Base-by-base conservation (phyloP, 2,113 vertebrate species). In the Podocnemis expansa region DNA sequence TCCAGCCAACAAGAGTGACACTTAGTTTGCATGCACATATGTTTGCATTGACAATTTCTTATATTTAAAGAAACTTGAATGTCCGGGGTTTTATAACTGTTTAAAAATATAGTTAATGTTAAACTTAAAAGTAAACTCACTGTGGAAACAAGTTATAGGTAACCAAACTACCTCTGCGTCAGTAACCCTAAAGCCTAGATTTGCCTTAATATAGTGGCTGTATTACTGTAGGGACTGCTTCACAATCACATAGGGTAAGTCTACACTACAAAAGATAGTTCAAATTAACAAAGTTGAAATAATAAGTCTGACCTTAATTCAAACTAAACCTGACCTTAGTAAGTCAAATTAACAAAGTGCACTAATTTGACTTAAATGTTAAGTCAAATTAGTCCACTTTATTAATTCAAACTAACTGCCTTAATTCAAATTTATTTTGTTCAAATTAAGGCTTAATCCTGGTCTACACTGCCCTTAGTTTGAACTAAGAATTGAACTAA, bases 31-130 rank as follows among this genome's bases (percentile, higher is more conserved):
- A 79, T 34, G 80, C 55, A 89, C 43, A 84, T 91, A 81, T 85
- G 54, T 90, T 76, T 92, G 83, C 60, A 81, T 49, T 90, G 38
- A 88, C 21, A 96, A 90, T 63, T 90, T 13, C 84, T 0, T 92
- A 78, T 52, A 34, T 38, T 67, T 84, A 87, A 95, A 73, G 93
- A 91, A 1, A 24, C 73, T 4, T 38, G 70, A 38, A 89, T 80
- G 29, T 0, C 16, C 22, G 38, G 63, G n/a, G n/a, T n/a, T n/a
- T 67, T 22, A 70, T 70, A 70, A 70, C 38, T 70, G 4, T 70
- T 70, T 70, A 21, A 70, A 67, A 91, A 82, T 90, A 89, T 47
- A 79, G 76, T 82, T 13, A 34, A 21, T 45, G 9, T 81, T 81
- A 43, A 82, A 89, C 79, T 22, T 24, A 41, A 88, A 94, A 75